phyloP scores from a whole-genome alignment of 2,888 invertebrate species.

The Belgica antarctica region DNA sequence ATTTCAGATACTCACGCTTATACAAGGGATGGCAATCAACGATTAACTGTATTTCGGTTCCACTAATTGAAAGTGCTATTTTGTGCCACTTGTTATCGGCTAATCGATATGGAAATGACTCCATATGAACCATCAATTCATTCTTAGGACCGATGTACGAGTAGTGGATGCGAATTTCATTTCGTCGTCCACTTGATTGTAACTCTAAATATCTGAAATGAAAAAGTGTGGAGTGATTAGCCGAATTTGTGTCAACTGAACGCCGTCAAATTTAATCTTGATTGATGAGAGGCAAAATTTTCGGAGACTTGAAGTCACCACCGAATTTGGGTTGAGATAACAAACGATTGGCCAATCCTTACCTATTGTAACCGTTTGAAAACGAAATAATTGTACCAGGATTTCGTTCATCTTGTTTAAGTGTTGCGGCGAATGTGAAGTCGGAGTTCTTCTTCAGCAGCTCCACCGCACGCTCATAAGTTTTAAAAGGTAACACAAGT shows the following conservation, averaged over 20 bases:
- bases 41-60: conserved; percentile 76
- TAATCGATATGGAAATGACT: conserved; percentile 82
- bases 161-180: conserved; percentile 83
- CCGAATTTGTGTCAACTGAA: conserved; percentile 29
- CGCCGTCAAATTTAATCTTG: conserved; percentile 8
- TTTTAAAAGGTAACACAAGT: conserved; percentile 46
- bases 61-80: conserved; percentile 79
- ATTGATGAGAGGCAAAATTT: conserved; percentile 11
- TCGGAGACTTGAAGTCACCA: background rate
- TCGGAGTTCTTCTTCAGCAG: conserved; percentile 70
- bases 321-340: background rate
- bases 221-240: conserved; percentile 45
- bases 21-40: conserved; percentile 85
- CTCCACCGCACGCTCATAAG: conserved; percentile 62
- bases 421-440: conserved; percentile 75
- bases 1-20: too few species aligned
- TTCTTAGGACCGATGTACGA: conserved; percentile 60
- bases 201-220: conserved; percentile 77
- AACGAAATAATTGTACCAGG: conserved; percentile 80
- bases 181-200: conserved; percentile 84
- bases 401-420: conserved; percentile 77
- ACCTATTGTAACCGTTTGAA: conserved; percentile 76
- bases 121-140: conserved; percentile 67
- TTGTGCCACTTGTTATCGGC: conserved; percentile 88
- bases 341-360: conserved; percentile 47